phyloP scores from a whole-genome alignment of 2,797 vertebrate genomes.

The Crenichthys baileyi region DNA sequence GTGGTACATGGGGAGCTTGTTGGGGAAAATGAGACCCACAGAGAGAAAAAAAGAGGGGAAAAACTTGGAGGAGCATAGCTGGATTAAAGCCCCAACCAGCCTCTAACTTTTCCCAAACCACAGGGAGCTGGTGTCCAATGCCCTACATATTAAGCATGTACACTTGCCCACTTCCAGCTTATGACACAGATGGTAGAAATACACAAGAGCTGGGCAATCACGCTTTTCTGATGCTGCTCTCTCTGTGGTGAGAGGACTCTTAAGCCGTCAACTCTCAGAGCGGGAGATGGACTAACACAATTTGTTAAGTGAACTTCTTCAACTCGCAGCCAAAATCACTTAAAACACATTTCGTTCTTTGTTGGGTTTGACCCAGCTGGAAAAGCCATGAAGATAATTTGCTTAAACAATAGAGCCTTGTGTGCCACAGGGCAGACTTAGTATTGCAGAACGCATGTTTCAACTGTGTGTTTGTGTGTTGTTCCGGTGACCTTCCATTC shows the following conservation, averaged over 20 bases:
- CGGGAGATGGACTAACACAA: slow-evolving; percentile 65
- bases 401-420: slow-evolving; percentile 53
- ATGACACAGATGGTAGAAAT: slow-evolving; percentile 80
- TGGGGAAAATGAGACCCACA: slow-evolving; percentile 58
- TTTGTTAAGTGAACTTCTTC: slow-evolving; percentile 59
- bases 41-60: slow-evolving; percentile 65
- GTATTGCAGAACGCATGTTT: slow-evolving; percentile 17
- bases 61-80: slow-evolving; percentile 70
- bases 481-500: slow-evolving; percentile 72
- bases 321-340: slow-evolving; percentile 43
- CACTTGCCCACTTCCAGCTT: slow-evolving; percentile 66
- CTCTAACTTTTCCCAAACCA: slow-evolving; percentile 79
- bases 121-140: slow-evolving; percentile 77
- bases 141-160: slow-evolving; percentile 75
- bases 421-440: slow-evolving; percentile 40
- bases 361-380: slow-evolving; percentile 37
- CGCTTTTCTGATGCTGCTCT: slow-evolving; percentile 72
- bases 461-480: slow-evolving; percentile 52
- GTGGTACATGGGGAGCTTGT: slow-evolving; percentile 53
- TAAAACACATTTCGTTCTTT: slow-evolving; percentile 11
- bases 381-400: slow-evolving; percentile 44
- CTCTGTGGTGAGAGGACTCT: slow-evolving; percentile 73
- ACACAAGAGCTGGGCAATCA: slow-evolving; percentile 72
- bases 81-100: slow-evolving; percentile 76
- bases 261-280: slow-evolving; percentile 63